A percentile compares a stretch with the other conserved stretches of the same genome.
Evolutionary conservation across 2,797 vertebrate species (phyloP).

Genomic region (Hippopotamyrus pictus): DNA sequence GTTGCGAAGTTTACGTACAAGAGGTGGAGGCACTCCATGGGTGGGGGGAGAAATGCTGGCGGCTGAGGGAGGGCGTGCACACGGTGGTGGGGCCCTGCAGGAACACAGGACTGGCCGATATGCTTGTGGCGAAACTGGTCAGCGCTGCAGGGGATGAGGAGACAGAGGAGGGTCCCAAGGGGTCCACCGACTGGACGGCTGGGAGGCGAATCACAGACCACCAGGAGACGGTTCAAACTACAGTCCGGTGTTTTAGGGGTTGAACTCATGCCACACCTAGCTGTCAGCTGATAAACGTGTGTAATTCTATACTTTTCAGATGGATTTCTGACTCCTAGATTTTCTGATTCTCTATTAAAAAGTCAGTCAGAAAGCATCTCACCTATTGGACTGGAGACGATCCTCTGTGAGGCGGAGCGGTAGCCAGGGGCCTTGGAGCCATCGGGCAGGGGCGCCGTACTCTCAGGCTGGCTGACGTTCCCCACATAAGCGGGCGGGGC

Average conservation of each 20-base stretch:
- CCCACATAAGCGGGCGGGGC: conserved; percentile 79
- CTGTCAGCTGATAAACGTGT: background rate
- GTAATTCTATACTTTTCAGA: background rate
- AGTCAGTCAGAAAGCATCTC: conserved; percentile 45
- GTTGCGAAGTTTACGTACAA: conserved; percentile 60
- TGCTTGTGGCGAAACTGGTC: conserved; percentile 88
- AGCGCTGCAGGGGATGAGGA: conserved; percentile 68
- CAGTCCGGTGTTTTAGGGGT: background rate
- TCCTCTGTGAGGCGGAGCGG: conserved; percentile 81
- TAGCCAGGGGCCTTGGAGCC: conserved; percentile 94
- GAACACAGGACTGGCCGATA: conserved; percentile 88
- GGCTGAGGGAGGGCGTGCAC: conserved; percentile 90
- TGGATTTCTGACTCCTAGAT: background rate
- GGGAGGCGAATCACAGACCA: conserved; percentile 29
- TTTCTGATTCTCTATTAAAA: background rate
- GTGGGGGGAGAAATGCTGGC: conserved; percentile 99
- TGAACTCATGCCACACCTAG: background rate
- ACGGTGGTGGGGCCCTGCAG: conserved; percentile 81
- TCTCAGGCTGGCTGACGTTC: conserved; percentile 69
- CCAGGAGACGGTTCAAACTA: background rate
- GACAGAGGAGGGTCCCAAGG: conserved; percentile 63
- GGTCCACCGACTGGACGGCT: conserved; percentile 76
- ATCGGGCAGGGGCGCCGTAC: conserved; percentile 68
- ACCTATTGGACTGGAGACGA: conserved; percentile 91
- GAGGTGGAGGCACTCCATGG: conserved; percentile 96